Evolutionary conservation across 2,113 vertebrate species (phyloP), one percentile per base, ranked within the genome.

Genomic region (Rutilus rutilus): DNA sequence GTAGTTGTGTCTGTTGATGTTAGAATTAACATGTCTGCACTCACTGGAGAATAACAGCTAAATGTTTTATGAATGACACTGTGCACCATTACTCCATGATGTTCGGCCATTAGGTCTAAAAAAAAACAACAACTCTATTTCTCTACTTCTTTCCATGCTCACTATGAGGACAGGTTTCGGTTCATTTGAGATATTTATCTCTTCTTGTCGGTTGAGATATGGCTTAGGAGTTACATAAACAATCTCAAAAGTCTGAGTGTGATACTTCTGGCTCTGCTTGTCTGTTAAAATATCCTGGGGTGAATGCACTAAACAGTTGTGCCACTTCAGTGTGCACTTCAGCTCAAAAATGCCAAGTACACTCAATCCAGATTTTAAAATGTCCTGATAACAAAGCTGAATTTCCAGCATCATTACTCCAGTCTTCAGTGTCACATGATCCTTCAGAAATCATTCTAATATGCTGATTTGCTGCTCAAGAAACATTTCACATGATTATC

Each of bases 11-110:
- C 73, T 57, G 47, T 86, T 57, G 79, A 25, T 75, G 76, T 75
- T 84, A 45, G 75, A 77, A 67, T 82, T 78, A 89, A 64, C 19
- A 71, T 77, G 42, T 85, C 71, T 87, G 78, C 45, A 27, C 76
- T 84, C 19, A 21, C 71, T 85, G 75, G 78, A 86, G 69, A 76
- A 59, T n/a, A 7, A 60, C 76, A 45, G 36, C 69, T 4, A 52
- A 62, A 81, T 81, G 57, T 57, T 83, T 83, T 83, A 73, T 57
- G 64, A 57, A 76, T 52, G 50, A 71, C 50, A 52, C 57, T 62
- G 17, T 47, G n/a, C 5, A 2, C 6, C 15, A 42, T 78, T 78
- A 47, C 52, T 45, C 30, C 65, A 65, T 54, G 8, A 67, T 33
- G 39, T 23, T 52, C 45, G 73, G 65, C 60, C n/a, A 65, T 82